Percentiles rank a stretch among this genome's conserved stretches.
Conservation (phyloP, 2,888 invertebrate genomes). For the Stenodema calcarata region DNA sequence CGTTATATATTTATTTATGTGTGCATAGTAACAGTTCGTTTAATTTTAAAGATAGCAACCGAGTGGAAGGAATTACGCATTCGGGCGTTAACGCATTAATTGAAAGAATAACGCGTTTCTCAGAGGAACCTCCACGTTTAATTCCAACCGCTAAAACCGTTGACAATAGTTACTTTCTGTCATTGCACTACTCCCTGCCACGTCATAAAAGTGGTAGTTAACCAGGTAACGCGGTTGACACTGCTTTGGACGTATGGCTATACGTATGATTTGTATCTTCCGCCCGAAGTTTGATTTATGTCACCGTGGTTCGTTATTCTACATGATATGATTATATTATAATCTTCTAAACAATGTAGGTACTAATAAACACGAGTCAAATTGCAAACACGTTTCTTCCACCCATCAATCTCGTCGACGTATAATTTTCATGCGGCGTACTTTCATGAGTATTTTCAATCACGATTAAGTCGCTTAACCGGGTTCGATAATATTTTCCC, state of each 20-base stretch:
- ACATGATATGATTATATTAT: no score
- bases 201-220: background rate
- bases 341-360: no score
- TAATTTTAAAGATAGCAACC: background rate
- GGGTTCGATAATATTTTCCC: no score
- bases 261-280: background rate
- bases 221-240: background rate
- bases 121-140: background rate
- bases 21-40: background rate
- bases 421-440: no score
- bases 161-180: background rate
- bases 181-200: background rate
- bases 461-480: no score
- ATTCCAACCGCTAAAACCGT: background rate
- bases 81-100: background rate
- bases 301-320: no score
- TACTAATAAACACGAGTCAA: no score
- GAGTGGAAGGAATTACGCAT: background rate
- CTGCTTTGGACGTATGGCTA: background rate
- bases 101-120: background rate
- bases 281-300: no score
- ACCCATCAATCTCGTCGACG: no score
- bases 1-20: background rate
- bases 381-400: no score
- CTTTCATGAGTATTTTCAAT: no score